Base-by-base conservation (phyloP, 2,113 vertebrate species). In the Spheniscus mendiculus region DNA sequence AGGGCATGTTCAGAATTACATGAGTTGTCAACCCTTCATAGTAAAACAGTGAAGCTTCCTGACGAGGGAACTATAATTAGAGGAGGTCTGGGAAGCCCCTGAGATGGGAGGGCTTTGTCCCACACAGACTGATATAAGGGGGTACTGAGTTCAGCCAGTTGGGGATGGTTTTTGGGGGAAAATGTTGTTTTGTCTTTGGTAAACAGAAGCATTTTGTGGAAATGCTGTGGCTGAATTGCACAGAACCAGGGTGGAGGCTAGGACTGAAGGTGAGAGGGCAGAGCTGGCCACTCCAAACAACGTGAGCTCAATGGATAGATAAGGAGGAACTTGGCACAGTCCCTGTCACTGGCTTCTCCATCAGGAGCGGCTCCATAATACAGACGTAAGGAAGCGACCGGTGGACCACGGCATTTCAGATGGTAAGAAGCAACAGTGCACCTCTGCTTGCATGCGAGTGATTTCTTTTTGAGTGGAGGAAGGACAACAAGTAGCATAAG, bases 341-440 rank as follows among this genome's bases (percentile, higher is more conserved):
- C 18, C 29, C 38, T 15, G 32, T 9, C 44, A 2, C 6, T 18
- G 44, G 19, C 20, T 34, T 45, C 65, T 78, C 58, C 32, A 4
- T 30, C 65, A 22, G 50, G 50, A 83, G 17, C 42, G 69, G 55
- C 55, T 50, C 77, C 23, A 2, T 22, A 6, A 6, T 7, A 21
- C 0, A 1, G n/a, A 13, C 1, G 0, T 11, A 11, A 38, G 17
- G 52, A 72, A 56, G 27, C 2, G 0, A 30, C 50, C 3, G 0
- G 29, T 21, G 44, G 71, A 47, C 44, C 16, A 8, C 15, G 15
- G 19, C 11, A 5, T 70, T 65, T 77, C 38, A 32, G 29, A 8
- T 3, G 22, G 13, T 34, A 15, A 65, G 56, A 50, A 30, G 59
- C 44, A 47, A 12, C 17, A n/a, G 5, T 4, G 12, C 49, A 32